Conservation (phyloP, 2,113 vertebrate genomes). For the Bufo gargarizans region DNA sequence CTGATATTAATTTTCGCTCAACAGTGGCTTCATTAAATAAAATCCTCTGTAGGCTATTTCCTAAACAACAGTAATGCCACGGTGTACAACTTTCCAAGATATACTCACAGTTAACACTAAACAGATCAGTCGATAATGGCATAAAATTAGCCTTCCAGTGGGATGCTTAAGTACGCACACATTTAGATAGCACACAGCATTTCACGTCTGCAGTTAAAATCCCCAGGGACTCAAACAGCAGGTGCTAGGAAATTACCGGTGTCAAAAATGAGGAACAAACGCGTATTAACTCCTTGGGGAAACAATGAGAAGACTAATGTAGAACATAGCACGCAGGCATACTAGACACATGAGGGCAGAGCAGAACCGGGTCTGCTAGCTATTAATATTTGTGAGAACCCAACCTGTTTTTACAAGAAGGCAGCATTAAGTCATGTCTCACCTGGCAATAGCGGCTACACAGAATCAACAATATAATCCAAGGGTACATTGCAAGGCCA, state of each 20-base stretch:
- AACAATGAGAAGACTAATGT: neutral
- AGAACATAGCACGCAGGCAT: neutral
- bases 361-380: neutral
- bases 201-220: neutral
- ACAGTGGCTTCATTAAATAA: neutral
- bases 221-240: neutral
- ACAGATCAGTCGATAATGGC: neutral
- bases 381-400: neutral
- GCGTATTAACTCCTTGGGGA: neutral
- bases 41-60: neutral
- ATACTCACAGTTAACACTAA: neutral
- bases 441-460: conserved; percentile 16
- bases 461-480: neutral
- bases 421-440: neutral
- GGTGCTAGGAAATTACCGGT: conserved; percentile 31
- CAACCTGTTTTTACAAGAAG: neutral
- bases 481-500: neutral
- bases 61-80: neutral
- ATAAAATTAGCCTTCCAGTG: conserved; percentile 21
- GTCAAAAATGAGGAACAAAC: conserved; percentile 34
- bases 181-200: neutral
- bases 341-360: neutral
- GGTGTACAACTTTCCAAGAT: conserved; percentile 6
- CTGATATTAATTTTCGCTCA: conserved; percentile 22
- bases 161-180: neutral